Percentiles rank a stretch among this genome's conserved stretches.
Conservation (phyloP, 1,140 invertebrate species). For the Lepidotrigona ventralis region DNA sequence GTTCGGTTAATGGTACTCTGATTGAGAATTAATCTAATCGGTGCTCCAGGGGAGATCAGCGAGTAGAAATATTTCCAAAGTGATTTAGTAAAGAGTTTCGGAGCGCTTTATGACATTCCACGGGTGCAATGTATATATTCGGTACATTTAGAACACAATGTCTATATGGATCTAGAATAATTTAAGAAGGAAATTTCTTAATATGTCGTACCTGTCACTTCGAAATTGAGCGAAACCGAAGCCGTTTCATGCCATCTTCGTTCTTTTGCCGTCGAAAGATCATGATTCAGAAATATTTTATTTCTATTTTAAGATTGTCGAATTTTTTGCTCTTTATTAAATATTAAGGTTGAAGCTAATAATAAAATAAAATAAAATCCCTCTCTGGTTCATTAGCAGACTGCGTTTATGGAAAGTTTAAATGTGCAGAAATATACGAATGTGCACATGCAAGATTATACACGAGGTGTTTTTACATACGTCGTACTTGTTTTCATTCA, state of each 20-base stretch:
- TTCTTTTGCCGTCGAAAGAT: too few relatives aligned
- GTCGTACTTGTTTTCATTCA: too few relatives aligned
- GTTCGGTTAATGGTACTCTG: conserved; percentile 8
- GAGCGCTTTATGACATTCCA: neutral
- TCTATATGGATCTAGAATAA: neutral
- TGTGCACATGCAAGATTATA: too few relatives aligned
- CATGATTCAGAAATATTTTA: too few relatives aligned
- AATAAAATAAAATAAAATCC: too few relatives aligned
- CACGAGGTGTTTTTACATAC: too few relatives aligned
- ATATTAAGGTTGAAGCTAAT: too few relatives aligned
- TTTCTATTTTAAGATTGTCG: too few relatives aligned
- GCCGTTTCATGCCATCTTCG: too few relatives aligned
- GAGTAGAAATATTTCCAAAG: neutral
- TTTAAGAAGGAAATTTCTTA: neutral
- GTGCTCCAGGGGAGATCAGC: neutral
- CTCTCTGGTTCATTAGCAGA: neutral
- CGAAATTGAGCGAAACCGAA: neutral
- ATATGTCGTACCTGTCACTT: neutral
- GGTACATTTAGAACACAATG: neutral
- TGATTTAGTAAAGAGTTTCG: neutral
- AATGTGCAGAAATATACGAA: too few relatives aligned
- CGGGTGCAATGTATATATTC: neutral
- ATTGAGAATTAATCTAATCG: conserved; percentile 19
- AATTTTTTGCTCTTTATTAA: too few relatives aligned
- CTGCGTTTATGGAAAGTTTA: too few relatives aligned